Percentiles rank a stretch among this genome's conserved stretches.
Evolutionary conservation across 23 tunicate genomes (phyloP).

Genomic region (Halocynthia aurantium): DNA sequence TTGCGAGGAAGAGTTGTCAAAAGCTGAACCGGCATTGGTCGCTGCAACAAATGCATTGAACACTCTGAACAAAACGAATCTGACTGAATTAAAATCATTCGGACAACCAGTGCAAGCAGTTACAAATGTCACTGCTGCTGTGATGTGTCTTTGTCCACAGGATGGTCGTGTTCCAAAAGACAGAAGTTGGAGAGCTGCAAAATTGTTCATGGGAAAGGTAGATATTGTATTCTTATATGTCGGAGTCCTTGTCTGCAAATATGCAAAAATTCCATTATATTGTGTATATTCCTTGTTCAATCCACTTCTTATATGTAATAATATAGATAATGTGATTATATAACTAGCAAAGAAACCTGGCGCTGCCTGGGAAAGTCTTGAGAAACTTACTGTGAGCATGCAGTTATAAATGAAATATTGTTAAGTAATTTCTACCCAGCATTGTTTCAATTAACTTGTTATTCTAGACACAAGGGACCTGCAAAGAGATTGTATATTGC

Average conservation of each 20-base stretch:
- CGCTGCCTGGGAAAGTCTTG: too few species aligned
- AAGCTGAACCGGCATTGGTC: constrained; percentile 79
- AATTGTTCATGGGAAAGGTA: constrained; percentile 83
- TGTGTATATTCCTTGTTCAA: too few species aligned
- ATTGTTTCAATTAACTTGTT: too few species aligned
- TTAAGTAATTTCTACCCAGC: too few species aligned
- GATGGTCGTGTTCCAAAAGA: constrained; percentile 79
- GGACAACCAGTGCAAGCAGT: constrained; percentile 60
- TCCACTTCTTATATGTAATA: too few species aligned
- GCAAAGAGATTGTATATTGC: background rate
- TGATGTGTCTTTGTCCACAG: constrained; percentile 85
- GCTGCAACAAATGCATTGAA: constrained; percentile 88
- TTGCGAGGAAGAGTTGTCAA: constrained; percentile 77
- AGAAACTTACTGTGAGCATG: too few species aligned
- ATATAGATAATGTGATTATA: too few species aligned
- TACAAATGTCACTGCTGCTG: constrained; percentile 73
- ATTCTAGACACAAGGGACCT: background rate
- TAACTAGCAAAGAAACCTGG: too few species aligned
- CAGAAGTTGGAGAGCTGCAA: constrained; percentile 65
- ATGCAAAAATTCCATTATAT: too few species aligned
- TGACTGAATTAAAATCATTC: constrained; percentile 71
- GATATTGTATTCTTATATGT: background rate
- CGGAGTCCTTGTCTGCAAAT: too few species aligned
- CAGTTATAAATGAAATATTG: too few species aligned
- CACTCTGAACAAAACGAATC: constrained; percentile 72